These are phyloP conservation scores for Rhadinocentrus ornatus DNA, from an alignment of 2,797 vertebrate species.

Conservation along the genomic window DNA sequence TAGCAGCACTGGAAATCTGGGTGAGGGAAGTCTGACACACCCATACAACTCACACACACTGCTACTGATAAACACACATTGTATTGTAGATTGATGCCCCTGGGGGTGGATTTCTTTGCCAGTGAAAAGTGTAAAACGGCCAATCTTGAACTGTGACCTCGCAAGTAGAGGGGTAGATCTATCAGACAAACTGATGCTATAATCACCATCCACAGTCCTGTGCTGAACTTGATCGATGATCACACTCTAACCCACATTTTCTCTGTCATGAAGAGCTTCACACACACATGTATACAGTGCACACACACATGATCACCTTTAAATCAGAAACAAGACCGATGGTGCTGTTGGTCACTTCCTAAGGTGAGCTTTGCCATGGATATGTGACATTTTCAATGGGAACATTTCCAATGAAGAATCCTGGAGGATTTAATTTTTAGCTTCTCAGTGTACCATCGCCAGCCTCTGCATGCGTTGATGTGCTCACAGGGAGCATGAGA, in stretches of 20 bases:
- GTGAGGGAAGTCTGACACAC: conserved; percentile 46
- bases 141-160: conserved; percentile 73
- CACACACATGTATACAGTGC: conserved; percentile 15
- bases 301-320: conserved; percentile 26
- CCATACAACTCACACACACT: conserved; percentile 12
- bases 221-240: conserved; percentile 68
- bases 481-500: background rate
- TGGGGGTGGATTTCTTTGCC: conserved; percentile 43
- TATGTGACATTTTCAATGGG: conserved; percentile 53
- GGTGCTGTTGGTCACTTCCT: conserved; percentile 32
- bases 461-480: conserved; percentile 3
- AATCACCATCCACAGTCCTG: conserved; percentile 66
- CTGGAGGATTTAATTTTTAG: conserved; percentile 50
- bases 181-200: conserved; percentile 65
- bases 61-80: conserved; percentile 5
- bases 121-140: conserved; percentile 60
- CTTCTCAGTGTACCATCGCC: conserved; percentile 5
- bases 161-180: conserved; percentile 68
- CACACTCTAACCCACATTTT: conserved; percentile 47
- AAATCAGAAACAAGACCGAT: conserved; percentile 31
- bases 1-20: conserved; percentile 59
- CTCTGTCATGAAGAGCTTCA: conserved; percentile 26
- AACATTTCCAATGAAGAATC: conserved; percentile 29
- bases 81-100: conserved; percentile 39
- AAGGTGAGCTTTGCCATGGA: conserved; percentile 48